phyloP scores from a whole-genome alignment of 2,888 invertebrate genomes.

The Pristionchus mayeri region DNA sequence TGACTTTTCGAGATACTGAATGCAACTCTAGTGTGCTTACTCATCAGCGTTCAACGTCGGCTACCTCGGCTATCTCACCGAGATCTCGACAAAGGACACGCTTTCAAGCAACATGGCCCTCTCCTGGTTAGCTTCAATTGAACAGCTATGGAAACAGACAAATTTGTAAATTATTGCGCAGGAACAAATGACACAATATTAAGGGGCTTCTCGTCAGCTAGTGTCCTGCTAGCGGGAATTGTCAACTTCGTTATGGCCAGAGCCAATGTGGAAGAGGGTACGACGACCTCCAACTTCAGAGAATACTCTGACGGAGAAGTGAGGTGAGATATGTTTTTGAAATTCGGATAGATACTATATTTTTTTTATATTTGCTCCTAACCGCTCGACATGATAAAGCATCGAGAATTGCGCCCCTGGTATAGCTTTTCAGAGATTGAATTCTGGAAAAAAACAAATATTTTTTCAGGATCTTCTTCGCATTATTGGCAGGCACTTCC shows the following conservation, averaged over 20 bases:
- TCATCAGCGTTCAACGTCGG: constrained; percentile 30
- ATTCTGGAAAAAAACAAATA: too few species aligned
- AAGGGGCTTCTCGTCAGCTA: not conserved
- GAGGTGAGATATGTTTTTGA: not conserved
- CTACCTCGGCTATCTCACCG: not conserved
- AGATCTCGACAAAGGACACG: constrained; percentile 10
- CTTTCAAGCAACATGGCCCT: constrained; percentile 7
- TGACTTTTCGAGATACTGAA: too few species aligned
- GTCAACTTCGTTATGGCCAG: constrained; percentile 16
- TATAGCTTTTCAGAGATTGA: too few species aligned
- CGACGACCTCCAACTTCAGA: not conserved
- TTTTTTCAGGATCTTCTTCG: not conserved
- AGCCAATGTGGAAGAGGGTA: not conserved
- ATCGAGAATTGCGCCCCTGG: too few species aligned
- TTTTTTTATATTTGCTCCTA: too few species aligned
- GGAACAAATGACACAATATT: not conserved
- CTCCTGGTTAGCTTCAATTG: not conserved
- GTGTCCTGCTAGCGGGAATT: not conserved
- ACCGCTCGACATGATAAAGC: too few species aligned
- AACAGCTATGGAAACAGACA: too few species aligned
- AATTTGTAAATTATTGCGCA: too few species aligned
- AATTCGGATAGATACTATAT: too few species aligned
- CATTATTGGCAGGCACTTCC: not conserved
- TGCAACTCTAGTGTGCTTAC: not conserved
- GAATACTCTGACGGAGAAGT: not conserved